A percentile compares a stretch with the other conserved stretches of the same genome.
Conservation (phyloP, 2,888 invertebrate species). For the Leptura quadrifasciata region DNA sequence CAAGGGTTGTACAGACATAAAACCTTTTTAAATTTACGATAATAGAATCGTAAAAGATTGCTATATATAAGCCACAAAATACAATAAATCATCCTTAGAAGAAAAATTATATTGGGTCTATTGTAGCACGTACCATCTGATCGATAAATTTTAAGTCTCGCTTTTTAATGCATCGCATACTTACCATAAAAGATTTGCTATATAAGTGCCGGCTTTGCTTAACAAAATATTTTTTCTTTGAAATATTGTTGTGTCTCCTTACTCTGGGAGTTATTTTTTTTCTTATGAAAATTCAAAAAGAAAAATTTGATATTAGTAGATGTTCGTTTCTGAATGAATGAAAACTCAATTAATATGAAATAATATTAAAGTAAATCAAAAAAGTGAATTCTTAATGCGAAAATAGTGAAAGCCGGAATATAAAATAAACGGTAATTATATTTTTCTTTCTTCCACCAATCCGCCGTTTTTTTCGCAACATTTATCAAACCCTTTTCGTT, state of each 20-base stretch:
- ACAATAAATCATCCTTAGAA: slow-evolving; percentile 18
- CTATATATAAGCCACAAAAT: slow-evolving; percentile 27
- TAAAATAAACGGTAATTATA: too few species aligned
- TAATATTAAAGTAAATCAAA: too few species aligned
- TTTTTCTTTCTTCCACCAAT: too few species aligned
- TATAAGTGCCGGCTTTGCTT: not conserved
- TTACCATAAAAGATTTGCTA: not conserved
- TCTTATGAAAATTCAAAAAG: too few species aligned
- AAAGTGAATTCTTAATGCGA: too few species aligned
- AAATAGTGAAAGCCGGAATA: too few species aligned
- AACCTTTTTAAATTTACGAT: slow-evolving; percentile 29
- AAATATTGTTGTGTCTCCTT: not conserved
- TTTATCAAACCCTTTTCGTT: too few species aligned
- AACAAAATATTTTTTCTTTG: not conserved
- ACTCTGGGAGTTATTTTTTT: not conserved
- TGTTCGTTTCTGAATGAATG: too few species aligned
- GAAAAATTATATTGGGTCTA: slow-evolving; percentile 31
- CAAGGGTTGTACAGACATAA: slow-evolving; percentile 30
- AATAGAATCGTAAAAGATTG: slow-evolving; percentile 34
- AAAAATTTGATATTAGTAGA: too few species aligned
- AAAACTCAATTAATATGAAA: too few species aligned
- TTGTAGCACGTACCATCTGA: slow-evolving; percentile 26
- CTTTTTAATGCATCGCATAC: slow-evolving; percentile 14
- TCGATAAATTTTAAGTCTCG: slow-evolving; percentile 34
- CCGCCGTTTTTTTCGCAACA: too few species aligned